A percentile compares a stretch with the other conserved stretches of the same genome.
These are phyloP conservation scores for Anas platyrhynchos DNA, from an alignment of 2,113 vertebrate genomes.

Conservation along the genomic window DNA sequence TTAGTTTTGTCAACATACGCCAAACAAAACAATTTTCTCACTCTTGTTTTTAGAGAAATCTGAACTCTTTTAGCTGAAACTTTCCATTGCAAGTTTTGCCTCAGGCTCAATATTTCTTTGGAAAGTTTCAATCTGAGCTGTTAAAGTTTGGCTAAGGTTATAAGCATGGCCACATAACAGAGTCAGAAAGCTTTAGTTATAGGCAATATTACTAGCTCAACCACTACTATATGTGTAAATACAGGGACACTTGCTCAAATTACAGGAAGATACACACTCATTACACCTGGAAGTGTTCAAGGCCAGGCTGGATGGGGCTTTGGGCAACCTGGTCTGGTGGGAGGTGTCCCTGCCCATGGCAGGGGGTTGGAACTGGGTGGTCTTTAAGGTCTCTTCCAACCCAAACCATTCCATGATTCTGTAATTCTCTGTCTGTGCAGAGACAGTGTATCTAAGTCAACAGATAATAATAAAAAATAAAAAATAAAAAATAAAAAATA, in stretches of 20 bases:
- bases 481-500: no score
- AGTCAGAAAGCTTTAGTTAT: background rate
- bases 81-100: conserved; percentile 20
- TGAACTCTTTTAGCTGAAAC: background rate
- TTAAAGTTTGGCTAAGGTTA: conserved; percentile 28
- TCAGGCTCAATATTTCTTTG: conserved; percentile 15
- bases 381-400: background rate
- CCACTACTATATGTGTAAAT: background rate
- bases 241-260: background rate
- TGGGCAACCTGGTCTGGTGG: background rate
- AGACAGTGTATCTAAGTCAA: background rate
- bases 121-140: conserved; percentile 1
- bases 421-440: background rate
- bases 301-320: background rate
- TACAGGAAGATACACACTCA: background rate
- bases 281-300: background rate
- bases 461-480: background rate
- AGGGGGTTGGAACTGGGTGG: background rate
- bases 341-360: background rate
- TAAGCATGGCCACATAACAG: background rate
- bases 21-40: conserved; percentile 20
- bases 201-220: background rate
- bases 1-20: background rate
- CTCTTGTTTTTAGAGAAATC: background rate
- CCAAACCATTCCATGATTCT: background rate